Base-by-base conservation (phyloP, 2,113 vertebrate genomes). In the Dinomys branickii region DNA sequence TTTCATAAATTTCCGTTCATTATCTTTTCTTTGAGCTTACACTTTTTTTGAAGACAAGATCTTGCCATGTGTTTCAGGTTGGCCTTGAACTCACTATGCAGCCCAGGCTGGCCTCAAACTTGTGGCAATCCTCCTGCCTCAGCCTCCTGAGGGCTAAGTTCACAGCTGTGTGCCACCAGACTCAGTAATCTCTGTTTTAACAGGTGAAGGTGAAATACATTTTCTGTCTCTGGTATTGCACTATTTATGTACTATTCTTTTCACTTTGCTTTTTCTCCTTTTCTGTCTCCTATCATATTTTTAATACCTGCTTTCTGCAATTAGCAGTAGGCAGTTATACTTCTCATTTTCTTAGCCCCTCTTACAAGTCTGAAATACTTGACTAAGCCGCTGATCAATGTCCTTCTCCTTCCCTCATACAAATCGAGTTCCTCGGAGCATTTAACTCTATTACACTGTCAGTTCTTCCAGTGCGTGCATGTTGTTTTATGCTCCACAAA, bases 321-420 rank as follows among this genome's bases (percentile, higher is more conserved):
- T 54, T 80, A 19, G 30, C 19, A n/a, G 75, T 12, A 50, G 75
- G 26, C 75, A 90, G n/a, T 78, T 61, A 90, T n/a, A 50, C 10
- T 73, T 80, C 77, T 65, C 13, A 56, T 78, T 69, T 94, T 94
- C 69, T 91, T 63, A 81, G 83, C 41, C n/a, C 22, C 41, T 83
- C 59, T 59, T 80, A 61, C 67, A 61, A 90, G 22, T 88, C 26
- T 85, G 83, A 88, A 90, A 96, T 59, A 94, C 9, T 54, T 85
- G 41, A 81, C 54, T 90, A 95, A 95, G 44, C 86, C 77, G 81
- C 47, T 85, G 80, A 33, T 44, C 75, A 52, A 4, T 52, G 26
- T 65, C n/a, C 58, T 86, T 63, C 69, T 63, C n/a, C 41, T 59
- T 56, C 47, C 65, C 38, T 85, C 35, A 54, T 41, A 59, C 13